A percentile compares a stretch with the other conserved stretches of the same genome.
phyloP scores from a whole-genome alignment of 2,113 vertebrate species.

The Nothocercus julius region DNA sequence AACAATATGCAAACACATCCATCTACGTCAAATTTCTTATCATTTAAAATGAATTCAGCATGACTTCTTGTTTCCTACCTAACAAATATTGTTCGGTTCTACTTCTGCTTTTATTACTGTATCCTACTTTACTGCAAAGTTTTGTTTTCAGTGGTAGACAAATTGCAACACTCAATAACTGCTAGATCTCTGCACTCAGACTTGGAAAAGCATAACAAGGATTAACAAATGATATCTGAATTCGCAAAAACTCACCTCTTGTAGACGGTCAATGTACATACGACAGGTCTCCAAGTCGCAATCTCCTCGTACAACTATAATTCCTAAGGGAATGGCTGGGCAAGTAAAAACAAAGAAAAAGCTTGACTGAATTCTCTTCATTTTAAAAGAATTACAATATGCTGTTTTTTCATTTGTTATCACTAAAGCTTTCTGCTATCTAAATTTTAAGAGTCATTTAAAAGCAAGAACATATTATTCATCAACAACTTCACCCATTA shows the following conservation, averaged over 20 bases:
- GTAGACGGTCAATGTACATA: slow-evolving; percentile 94
- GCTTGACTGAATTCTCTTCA: not conserved
- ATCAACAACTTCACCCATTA: not conserved
- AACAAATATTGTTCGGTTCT: not conserved
- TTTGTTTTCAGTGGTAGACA: not conserved
- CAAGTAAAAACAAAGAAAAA: slow-evolving; percentile 26
- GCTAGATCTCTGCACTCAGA: not conserved
- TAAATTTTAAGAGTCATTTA: not conserved
- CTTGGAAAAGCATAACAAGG: not conserved
- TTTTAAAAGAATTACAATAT: not conserved
- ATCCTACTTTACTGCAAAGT: not conserved
- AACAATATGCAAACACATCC: not conserved
- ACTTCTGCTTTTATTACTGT: not conserved
- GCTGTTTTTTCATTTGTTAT: not conserved
- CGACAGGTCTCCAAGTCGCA: slow-evolving; percentile 98
- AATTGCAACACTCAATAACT: not conserved
- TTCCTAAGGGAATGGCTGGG: slow-evolving; percentile 92
- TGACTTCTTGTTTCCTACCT: not conserved
- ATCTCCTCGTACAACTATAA: slow-evolving; percentile 95
- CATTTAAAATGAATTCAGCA: not conserved
- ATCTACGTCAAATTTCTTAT: not conserved
- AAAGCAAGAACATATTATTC: not conserved
- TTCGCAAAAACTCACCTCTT: slow-evolving; percentile 85
- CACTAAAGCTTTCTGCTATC: not conserved
- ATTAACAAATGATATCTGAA: not conserved